phyloP scores from a whole-genome alignment of 30 jellyfish, hydroid and myxozoan species.

The Aurelia aurita region DNA sequence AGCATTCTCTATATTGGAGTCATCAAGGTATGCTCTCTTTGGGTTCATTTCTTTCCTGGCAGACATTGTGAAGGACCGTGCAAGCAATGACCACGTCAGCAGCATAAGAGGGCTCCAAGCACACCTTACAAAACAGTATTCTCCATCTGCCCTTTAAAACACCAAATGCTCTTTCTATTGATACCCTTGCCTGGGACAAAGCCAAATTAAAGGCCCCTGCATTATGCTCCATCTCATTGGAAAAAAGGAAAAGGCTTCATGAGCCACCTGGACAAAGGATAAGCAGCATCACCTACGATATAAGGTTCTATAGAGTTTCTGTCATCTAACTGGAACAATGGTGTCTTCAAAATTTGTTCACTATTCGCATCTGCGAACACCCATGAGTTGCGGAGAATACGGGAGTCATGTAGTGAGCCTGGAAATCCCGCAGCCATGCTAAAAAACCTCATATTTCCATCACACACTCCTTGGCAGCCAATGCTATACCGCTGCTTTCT shows the following conservation, averaged over 20 bases:
- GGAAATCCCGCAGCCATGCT: conserved; percentile 54
- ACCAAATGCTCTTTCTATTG: conserved; percentile 42
- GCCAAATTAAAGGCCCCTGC: conserved; percentile 19
- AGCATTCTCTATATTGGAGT: too few relatives aligned
- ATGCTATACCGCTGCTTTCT: conserved; percentile 42
- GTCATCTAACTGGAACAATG: background rate
- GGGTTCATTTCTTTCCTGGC: conserved; percentile 18
- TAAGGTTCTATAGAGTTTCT: conserved; percentile 14
- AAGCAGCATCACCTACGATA: conserved; percentile 47
- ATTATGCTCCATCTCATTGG: background rate
- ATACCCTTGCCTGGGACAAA: conserved; percentile 39
- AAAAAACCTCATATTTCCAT: conserved; percentile 14
- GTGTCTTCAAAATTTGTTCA: background rate
- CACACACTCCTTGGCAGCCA: conserved; percentile 54
- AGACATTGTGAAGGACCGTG: conserved; percentile 2
- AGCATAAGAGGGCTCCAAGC: conserved; percentile 39
- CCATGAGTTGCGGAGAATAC: conserved; percentile 41
- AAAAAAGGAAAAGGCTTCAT: conserved; percentile 29
- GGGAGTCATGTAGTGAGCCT: conserved; percentile 20
- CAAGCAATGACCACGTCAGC: conserved; percentile 34
- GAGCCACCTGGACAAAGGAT: conserved; percentile 29
- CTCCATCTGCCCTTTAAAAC: conserved; percentile 28
- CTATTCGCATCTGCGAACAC: conserved; percentile 10
- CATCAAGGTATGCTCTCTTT: background rate
- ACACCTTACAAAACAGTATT: conserved; percentile 7